Evolutionary conservation across 1,140 invertebrate genomes (phyloP).

Genomic region (Drosophila athabasca): DNA sequence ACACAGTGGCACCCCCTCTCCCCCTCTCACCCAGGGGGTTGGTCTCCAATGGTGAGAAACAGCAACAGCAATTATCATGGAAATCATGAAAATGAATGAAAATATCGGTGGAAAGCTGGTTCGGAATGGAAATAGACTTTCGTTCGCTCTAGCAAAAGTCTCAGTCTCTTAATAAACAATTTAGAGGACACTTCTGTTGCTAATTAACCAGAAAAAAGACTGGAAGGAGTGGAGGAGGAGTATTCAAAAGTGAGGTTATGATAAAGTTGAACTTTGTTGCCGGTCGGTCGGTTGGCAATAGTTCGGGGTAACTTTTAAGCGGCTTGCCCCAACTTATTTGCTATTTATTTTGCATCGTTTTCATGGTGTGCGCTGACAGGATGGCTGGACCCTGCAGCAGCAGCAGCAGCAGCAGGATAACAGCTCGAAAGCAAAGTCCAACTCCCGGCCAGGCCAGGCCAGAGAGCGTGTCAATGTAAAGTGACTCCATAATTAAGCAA

Average conservation of each 20-base stretch:
- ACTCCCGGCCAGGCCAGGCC: no score
- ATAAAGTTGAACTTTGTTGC: slow-evolving; percentile 72
- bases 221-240: slow-evolving; percentile 22
- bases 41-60: slow-evolving; percentile 2
- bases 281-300: slow-evolving; percentile 42
- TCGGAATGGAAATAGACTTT: no score
- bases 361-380: slow-evolving; percentile 39
- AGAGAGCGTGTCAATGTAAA: slow-evolving; percentile 69
- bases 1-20: neutral
- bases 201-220: slow-evolving; percentile 65
- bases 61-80: slow-evolving; percentile 41
- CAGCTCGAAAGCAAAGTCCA: slow-evolving; percentile 2
- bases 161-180: slow-evolving; percentile 27
- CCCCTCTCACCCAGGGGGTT: neutral
- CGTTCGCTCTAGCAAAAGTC: no score
- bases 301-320: slow-evolving; percentile 73
- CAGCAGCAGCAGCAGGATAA: no score
- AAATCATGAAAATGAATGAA: slow-evolving; percentile 1
- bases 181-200: slow-evolving; percentile 35
- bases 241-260: slow-evolving; percentile 56
- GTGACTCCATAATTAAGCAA: slow-evolving; percentile 76
- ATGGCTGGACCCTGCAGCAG: neutral
- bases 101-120: no score
- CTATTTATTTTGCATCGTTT: slow-evolving; percentile 76
- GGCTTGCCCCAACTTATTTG: slow-evolving; percentile 56